Base-by-base conservation (phyloP, 1,140 invertebrate genomes). In the Drosophila biarmipes region DNA sequence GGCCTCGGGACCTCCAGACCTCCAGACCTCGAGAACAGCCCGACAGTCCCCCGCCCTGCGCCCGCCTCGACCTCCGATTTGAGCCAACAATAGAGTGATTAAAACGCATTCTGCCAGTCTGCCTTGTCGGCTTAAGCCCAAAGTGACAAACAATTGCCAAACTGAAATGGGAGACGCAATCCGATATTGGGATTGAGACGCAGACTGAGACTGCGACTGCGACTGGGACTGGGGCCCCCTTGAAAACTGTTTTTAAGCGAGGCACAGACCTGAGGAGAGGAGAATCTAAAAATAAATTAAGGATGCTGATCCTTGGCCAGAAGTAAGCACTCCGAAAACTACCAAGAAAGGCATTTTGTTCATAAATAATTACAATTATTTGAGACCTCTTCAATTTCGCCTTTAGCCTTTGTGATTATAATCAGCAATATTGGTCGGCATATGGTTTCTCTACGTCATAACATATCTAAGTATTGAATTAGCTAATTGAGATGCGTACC, bases 131-230 rank as follows among this genome's bases (percentile, higher is more conserved):
- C 19, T 56, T 29, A 17, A 29, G 58, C 34, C 57, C 51, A 57
- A 57, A 62, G 53, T 62, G 59, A 58, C 59, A 57, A 62, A 57
- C 59, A 57, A 62, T 62, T 57, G 53, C 10, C 35, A 17, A 42
- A 38, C 17, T 24, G 53, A 42, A 42, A 62, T 34, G 24, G 34
- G 14, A 56, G 8, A 19, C 11, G 4, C 4, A 43, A 5, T 6
- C 10, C 8, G 10, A 12, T 10, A 29, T 29, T 31, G 29, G 10
- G 29, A 10, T 31, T 31, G 10, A 56, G 8, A 19, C 5, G 12
- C 4, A 11, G 4, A 5, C 3, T 15, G 15, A 6, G 15, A 7
- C 5, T 6, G 2, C n/a, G n/a, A 19, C 5, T 21, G 10, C 8
- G 4, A 5, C 3, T 15, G 15, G 2, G 15, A 7, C 5, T 6